Evolutionary conservation across 2,888 invertebrate genomes (phyloP).

Genomic region (Encarsia formosa): DNA sequence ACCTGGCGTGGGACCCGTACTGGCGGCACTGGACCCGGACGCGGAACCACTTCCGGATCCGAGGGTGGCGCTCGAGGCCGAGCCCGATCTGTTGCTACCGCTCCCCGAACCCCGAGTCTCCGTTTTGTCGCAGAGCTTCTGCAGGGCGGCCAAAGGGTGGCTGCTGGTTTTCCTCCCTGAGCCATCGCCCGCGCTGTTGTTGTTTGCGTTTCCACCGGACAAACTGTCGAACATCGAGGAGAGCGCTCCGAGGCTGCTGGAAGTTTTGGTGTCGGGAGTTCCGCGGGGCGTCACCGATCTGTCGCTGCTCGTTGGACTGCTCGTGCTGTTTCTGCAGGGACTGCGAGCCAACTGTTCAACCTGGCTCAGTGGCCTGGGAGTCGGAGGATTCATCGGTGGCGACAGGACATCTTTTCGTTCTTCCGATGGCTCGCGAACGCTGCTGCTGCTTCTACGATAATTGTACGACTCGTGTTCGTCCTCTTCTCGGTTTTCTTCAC

Average conservation of each 20-base stretch:
- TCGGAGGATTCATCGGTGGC: conserved; percentile 47
- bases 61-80: conserved; percentile 48
- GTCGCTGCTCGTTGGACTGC: conserved; percentile 73
- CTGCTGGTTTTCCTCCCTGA: conserved; percentile 68
- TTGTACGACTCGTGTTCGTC: conserved; percentile 46
- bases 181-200: conserved; percentile 51
- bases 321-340: conserved; percentile 60
- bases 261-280: conserved; percentile 57
- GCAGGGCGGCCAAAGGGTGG: conserved; percentile 90
- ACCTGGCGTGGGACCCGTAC: conserved; percentile 66
- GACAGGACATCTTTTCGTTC: conserved; percentile 48
- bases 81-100: conserved; percentile 49
- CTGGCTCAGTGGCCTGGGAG: conserved; percentile 57
- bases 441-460: conserved; percentile 37
- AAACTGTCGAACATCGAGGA: conserved; percentile 89
- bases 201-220: conserved; percentile 55
- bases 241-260: conserved; percentile 71
- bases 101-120: conserved; percentile 63
- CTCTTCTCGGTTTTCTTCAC: conserved; percentile 57
- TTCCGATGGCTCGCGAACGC: conserved; percentile 46
- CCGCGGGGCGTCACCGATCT: conserved; percentile 74
- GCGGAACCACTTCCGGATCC: conserved; percentile 48
- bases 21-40: conserved; percentile 38
- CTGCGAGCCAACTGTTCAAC: conserved; percentile 54
- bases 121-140: conserved; percentile 93